Base-by-base conservation (phyloP, 2,113 vertebrate species). In the Delphinapterus leucas region DNA sequence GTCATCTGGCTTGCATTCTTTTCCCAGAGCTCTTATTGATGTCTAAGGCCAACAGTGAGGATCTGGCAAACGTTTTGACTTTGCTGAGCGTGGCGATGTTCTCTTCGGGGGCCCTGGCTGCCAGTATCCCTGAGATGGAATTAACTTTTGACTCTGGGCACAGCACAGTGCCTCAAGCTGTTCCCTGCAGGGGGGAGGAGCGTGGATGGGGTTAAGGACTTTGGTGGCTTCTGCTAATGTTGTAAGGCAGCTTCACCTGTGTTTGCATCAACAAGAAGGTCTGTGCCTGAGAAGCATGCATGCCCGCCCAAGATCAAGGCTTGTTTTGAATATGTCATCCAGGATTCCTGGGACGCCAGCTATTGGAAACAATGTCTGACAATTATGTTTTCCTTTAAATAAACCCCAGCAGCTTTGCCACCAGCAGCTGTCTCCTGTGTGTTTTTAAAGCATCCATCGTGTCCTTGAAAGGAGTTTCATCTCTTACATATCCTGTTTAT, bases 131-230 rank as follows among this genome's bases (percentile, higher is more conserved):
- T 25, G 55, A 88, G 96, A 79, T 61, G 86, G 79, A 82, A 84
- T 93, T 88, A 98, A 97, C 36, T 97, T 98, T 98, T 98, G 98
- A 98, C 98, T 98, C 97, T 97, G 87, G 93, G 96, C 95, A 95
- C 60, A 3, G 89, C 53, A 71, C 33, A 76, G 93, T 87, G 84
- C 41, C 60, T 97, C 4, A 23, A 61, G 98, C 98, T 97, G 95
- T 38, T 84, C 95, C 33, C 94, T 1, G 13, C 10, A 49, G 90
- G 94, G 97, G 97, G 33, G 90, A 33, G 15, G 93, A 86, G 85
- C 85, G 95, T 98, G 90, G 95, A 65, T 38, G 58, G 85, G 88
- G 93, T 85, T 81, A 79, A 92, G 97, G 97, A 98, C 44, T 92
- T 97, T 49, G 77, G 90, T 96, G 97, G 89, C 96, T 98, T 87